A percentile compares a stretch with the other conserved stretches of the same genome.
These are phyloP conservation scores for Chalcis sispes DNA, from an alignment of 2,888 invertebrate genomes.

Conservation along the genomic window DNA sequence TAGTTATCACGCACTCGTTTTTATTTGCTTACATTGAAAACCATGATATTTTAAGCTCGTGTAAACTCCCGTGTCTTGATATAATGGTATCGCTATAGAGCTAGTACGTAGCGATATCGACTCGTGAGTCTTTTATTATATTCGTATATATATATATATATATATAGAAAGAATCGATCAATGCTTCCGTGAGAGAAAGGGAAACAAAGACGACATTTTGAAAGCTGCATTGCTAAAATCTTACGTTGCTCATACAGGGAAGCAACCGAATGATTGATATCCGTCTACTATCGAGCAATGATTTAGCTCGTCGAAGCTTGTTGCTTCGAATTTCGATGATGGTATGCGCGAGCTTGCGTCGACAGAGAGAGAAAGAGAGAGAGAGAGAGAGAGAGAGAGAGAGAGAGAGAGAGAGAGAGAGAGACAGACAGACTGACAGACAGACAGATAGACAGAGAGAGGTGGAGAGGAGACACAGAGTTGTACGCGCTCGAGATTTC, in stretches of 20 bases:
- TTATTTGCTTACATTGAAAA: no score
- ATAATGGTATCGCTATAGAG: constrained; percentile 38
- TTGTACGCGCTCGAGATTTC: no score
- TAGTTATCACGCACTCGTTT: no score
- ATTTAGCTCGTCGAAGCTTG: constrained; percentile 59
- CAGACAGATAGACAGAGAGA: no score
- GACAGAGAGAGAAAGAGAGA: no score
- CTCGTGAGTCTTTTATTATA: constrained; percentile 39
- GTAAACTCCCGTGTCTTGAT: constrained; percentile 45
- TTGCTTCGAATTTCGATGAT: no score
- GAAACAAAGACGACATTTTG: constrained; percentile 32
- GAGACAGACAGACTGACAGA: not conserved
- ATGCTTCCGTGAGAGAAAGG: constrained; percentile 54
- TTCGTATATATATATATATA: no score
- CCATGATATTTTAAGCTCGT: constrained; percentile 38
- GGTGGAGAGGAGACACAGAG: no score
- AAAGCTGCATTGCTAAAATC: constrained; percentile 12
- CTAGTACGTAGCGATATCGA: constrained; percentile 24
- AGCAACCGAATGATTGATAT: constrained; percentile 62
- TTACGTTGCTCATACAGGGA: constrained; percentile 58
- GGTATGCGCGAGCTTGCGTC: no score
- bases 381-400: constrained; percentile 1
- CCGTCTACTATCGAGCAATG: constrained; percentile 63
- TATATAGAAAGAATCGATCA: constrained; percentile 59
- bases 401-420: not conserved